phyloP scores from a whole-genome alignment of 2,797 vertebrate genomes.

The Tenualosa thibaudeaui region DNA sequence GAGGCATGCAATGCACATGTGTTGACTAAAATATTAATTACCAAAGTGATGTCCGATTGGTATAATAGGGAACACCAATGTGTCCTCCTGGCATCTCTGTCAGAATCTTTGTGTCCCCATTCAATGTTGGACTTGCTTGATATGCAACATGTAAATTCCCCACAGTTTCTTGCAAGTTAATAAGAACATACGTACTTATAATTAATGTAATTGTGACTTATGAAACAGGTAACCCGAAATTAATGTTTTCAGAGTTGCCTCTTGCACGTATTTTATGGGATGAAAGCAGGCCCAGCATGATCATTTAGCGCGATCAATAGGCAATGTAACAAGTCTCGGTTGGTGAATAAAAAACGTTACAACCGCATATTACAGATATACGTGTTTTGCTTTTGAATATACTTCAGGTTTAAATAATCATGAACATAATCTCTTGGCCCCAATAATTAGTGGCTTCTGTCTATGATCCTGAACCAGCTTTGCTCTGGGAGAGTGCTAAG shows the following conservation, averaged over 20 bases:
- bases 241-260: background rate
- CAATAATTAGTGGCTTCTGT: background rate
- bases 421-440: no score
- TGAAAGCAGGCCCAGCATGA: no score
- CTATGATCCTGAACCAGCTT: background rate
- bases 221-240: background rate
- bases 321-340: no score
- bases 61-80: background rate
- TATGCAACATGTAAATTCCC: background rate
- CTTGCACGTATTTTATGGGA: no score
- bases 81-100: background rate
- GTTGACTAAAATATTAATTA: constrained; percentile 25
- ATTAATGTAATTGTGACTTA: background rate
- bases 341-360: background rate
- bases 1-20: constrained; percentile 10
- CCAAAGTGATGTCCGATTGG: background rate
- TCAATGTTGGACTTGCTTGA: background rate
- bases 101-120: no score
- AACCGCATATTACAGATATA: background rate
- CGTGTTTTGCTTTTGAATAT: background rate
- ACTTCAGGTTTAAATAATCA: no score
- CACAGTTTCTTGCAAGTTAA: background rate
- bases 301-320: no score
- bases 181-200: no score
- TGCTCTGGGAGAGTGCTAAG: background rate